Percentiles rank a stretch among this genome's conserved stretches.
Conservation (phyloP, 2,888 invertebrate genomes). For the Eristalis tenax region DNA sequence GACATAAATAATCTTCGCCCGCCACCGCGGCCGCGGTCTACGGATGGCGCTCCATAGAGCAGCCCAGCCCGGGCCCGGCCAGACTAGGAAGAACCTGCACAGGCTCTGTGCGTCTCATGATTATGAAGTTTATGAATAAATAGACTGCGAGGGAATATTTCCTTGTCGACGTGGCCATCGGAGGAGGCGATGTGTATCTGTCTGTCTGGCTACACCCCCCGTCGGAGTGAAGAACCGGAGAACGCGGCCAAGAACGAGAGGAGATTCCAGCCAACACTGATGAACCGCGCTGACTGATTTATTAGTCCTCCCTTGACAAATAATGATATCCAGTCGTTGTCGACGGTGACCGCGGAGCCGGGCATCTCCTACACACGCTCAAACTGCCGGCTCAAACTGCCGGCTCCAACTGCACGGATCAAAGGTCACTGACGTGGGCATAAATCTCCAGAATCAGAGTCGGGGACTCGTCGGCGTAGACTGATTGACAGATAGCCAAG, state of each 20-base stretch:
- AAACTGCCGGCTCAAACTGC: too few species aligned
- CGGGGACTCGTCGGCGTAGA: slow-evolving; percentile 53
- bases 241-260: background rate
- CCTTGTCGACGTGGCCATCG: slow-evolving; percentile 40
- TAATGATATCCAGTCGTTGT: slow-evolving; percentile 54
- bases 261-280: slow-evolving; percentile 34
- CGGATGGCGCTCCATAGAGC: slow-evolving; percentile 24
- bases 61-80: background rate
- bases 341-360: slow-evolving; percentile 27
- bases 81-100: slow-evolving; percentile 30
- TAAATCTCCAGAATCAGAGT: slow-evolving; percentile 46
- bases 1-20: slow-evolving; percentile 54
- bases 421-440: slow-evolving; percentile 68
- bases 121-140: slow-evolving; percentile 66
- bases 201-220: background rate
- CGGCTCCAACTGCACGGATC: slow-evolving; percentile 29
- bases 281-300: slow-evolving; percentile 65
- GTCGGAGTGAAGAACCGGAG: background rate
- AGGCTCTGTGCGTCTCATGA: slow-evolving; percentile 20
- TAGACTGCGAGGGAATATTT: slow-evolving; percentile 35
- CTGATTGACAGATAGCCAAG: slow-evolving; percentile 66
- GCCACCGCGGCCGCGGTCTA: background rate
- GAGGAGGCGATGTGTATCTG: background rate
- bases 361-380: slow-evolving; percentile 64
- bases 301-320: slow-evolving; percentile 65